Conservation (phyloP, 92 coral and sea anemone species). For the Parazoanthus swiftii region DNA sequence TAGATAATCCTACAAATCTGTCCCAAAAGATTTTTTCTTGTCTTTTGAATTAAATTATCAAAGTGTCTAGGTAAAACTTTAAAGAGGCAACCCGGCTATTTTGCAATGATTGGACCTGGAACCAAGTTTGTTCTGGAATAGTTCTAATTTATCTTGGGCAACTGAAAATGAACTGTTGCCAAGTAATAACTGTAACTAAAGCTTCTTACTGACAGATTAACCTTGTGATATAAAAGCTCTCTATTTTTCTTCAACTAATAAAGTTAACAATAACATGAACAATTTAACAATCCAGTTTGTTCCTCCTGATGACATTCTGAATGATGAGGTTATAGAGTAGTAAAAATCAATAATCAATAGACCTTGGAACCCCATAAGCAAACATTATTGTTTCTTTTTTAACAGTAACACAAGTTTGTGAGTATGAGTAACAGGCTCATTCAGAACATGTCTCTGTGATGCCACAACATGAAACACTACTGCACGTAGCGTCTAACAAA, state of each 20-base stretch:
- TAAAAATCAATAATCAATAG: constrained; percentile 9
- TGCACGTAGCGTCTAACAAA: neutral
- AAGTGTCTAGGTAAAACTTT: neutral
- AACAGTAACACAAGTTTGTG: neutral
- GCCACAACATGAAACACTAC: neutral
- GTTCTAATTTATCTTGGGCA: constrained; percentile 6
- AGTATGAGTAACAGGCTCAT: constrained; percentile 5
- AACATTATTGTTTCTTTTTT: constrained; percentile 4
- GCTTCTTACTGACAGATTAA: constrained; percentile 17
- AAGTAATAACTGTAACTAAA: neutral
- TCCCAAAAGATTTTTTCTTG: too few species aligned
- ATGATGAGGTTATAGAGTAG: neutral
- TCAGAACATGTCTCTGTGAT: neutral
- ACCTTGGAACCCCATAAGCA: neutral
- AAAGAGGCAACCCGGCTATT: neutral
- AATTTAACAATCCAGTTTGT: neutral
- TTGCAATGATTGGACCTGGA: constrained; percentile 7
- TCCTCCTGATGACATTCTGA: constrained; percentile 8
- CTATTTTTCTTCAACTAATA: constrained; percentile 21
- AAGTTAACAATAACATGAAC: constrained; percentile 4
- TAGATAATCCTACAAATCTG: too few species aligned
- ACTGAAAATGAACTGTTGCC: constrained; percentile 15
- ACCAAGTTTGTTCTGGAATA: constrained; percentile 20
- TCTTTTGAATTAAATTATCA: too few species aligned
- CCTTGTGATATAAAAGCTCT: constrained; percentile 19